Conservation (phyloP, 2,797 vertebrate genomes). For the Argentina silus region DNA sequence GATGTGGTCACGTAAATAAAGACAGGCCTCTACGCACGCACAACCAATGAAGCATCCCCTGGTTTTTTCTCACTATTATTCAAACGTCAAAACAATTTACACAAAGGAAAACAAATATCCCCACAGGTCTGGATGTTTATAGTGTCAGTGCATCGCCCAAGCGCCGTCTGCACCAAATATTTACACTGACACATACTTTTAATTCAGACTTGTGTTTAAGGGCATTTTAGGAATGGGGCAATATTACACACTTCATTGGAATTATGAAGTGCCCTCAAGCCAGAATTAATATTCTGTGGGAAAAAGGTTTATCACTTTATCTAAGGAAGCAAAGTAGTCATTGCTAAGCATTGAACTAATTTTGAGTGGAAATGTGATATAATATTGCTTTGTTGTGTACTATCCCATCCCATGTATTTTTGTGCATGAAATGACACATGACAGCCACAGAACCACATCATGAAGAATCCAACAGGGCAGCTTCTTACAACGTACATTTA, state of each 20-base stretch:
- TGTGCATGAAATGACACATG: background rate
- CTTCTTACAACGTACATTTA: no score
- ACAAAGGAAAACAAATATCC: slow-evolving; percentile 81
- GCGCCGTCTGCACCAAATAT: slow-evolving; percentile 60
- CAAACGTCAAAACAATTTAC: slow-evolving; percentile 81
- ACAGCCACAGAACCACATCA: background rate
- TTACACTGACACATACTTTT: slow-evolving; percentile 53
- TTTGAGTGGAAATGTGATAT: background rate
- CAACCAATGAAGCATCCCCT: slow-evolving; percentile 59
- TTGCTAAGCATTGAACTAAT: background rate
- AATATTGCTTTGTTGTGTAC: background rate
- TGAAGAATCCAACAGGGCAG: no score
- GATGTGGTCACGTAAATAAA: slow-evolving; percentile 78
- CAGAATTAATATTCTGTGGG: background rate
- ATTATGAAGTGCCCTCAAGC: background rate
- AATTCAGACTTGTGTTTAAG: background rate
- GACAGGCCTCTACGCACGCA: slow-evolving; percentile 53
- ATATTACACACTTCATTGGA: background rate
- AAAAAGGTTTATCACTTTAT: background rate
- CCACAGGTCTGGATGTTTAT: slow-evolving; percentile 80
- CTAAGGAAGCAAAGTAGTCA: background rate
- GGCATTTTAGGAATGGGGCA: slow-evolving; percentile 1
- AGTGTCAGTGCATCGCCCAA: slow-evolving; percentile 72
- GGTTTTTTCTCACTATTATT: slow-evolving; percentile 79
- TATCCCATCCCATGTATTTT: background rate